A percentile compares a stretch with the other conserved stretches of the same genome.
phyloP scores from a whole-genome alignment of 1,140 invertebrate genomes.

The Paralvinella palmiformis region DNA sequence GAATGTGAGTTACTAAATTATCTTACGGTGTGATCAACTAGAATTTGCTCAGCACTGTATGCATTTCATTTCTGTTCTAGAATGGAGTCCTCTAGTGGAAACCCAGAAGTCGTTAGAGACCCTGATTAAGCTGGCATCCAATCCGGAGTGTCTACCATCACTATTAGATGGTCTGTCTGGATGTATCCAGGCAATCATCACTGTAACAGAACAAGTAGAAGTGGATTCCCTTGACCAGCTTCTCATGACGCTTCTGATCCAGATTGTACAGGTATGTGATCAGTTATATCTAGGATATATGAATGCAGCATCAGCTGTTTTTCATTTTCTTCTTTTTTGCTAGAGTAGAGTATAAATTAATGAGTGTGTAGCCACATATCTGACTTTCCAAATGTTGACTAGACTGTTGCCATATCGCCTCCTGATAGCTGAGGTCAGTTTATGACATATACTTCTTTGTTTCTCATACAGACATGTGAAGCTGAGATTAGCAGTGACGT shows the following conservation, averaged over 20 bases:
- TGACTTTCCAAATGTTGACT: too few relatives aligned
- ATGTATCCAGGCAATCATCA: constrained; percentile 52
- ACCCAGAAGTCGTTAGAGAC: constrained; percentile 53
- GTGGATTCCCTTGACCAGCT: constrained; percentile 50
- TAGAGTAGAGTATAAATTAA: too few relatives aligned
- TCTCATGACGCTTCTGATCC: constrained; percentile 54
- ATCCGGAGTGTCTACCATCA: constrained; percentile 58
- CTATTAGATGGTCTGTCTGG: constrained; percentile 53
- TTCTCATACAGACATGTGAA: constrained; percentile 37
- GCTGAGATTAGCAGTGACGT: constrained; percentile 30
- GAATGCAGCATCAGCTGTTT: too few relatives aligned
- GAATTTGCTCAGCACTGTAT: too few relatives aligned
- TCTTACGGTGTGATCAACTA: too few relatives aligned
- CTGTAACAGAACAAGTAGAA: constrained; percentile 48
- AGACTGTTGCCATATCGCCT: too few relatives aligned
- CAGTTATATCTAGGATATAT: too few relatives aligned
- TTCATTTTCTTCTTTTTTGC: too few relatives aligned
- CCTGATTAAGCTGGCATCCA: constrained; percentile 56
- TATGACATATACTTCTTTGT: neutral
- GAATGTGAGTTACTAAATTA: too few relatives aligned
- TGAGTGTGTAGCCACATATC: too few relatives aligned
- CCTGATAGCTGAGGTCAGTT: neutral
- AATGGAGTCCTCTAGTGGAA: constrained; percentile 39
- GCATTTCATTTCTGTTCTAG: constrained; percentile 9
- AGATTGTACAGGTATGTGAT: constrained; percentile 55